These are phyloP conservation scores for Dione vanillae DNA, from an alignment of 2,888 invertebrate species.

Conservation along the genomic window DNA sequence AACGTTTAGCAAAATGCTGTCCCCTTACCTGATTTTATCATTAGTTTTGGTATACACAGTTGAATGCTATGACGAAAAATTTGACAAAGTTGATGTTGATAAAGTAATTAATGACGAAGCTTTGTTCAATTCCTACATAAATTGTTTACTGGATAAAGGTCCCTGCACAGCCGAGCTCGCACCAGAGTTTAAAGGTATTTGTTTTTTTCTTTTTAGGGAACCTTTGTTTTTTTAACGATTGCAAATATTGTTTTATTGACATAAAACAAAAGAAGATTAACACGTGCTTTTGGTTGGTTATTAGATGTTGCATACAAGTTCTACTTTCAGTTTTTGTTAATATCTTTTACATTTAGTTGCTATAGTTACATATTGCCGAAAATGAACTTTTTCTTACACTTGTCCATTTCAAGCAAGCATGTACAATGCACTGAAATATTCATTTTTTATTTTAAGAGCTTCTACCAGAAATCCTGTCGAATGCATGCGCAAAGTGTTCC, in stretches of 20 bases:
- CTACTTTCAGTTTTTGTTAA: too few species aligned
- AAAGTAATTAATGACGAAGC: slow-evolving; percentile 66
- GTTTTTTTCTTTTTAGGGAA: not conserved
- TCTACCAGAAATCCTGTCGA: slow-evolving; percentile 69
- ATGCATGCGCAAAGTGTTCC: slow-evolving; percentile 69
- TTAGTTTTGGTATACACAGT: slow-evolving; percentile 54
- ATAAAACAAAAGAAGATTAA: too few species aligned
- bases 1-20: slow-evolving; percentile 29
- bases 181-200: slow-evolving; percentile 64
- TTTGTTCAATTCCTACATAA: slow-evolving; percentile 60
- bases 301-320: too few species aligned
- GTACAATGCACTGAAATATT: not conserved
- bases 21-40: slow-evolving; percentile 28
- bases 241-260: too few species aligned
- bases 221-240: not conserved
- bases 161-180: slow-evolving; percentile 66
- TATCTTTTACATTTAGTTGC: too few species aligned
- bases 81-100: slow-evolving; percentile 70
- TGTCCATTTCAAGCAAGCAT: too few species aligned
- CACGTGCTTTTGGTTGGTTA: too few species aligned
- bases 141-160: slow-evolving; percentile 71
- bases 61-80: slow-evolving; percentile 67
- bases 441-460: slow-evolving; percentile 55
- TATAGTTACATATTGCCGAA: too few species aligned
- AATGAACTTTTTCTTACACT: too few species aligned